A percentile compares a stretch with the other conserved stretches of the same genome.
Evolutionary conservation across 2,888 invertebrate species (phyloP).

Genomic region (Drepana falcataria): DNA sequence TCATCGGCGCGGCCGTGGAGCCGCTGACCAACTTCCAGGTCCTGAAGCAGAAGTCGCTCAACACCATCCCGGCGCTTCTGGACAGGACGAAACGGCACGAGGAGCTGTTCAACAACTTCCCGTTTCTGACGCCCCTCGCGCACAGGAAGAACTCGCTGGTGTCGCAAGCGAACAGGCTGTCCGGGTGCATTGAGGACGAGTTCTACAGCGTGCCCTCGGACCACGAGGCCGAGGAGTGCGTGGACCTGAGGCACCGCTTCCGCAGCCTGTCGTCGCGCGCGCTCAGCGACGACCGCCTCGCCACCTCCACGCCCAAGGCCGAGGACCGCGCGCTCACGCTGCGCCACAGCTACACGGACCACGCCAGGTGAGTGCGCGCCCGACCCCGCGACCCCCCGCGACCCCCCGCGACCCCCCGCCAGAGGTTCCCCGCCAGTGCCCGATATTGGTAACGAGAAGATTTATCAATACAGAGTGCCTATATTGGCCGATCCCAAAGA

Average conservation of each 20-base stretch:
- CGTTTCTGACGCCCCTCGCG: slow-evolving; percentile 79
- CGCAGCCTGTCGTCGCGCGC: slow-evolving; percentile 45
- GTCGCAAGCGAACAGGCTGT: slow-evolving; percentile 48
- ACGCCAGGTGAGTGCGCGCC: slow-evolving; percentile 50
- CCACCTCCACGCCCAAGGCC: slow-evolving; percentile 53
- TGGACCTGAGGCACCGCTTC: slow-evolving; percentile 52
- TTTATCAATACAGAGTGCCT: too few relatives aligned
- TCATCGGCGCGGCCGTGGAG: slow-evolving; percentile 46
- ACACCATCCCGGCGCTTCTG: slow-evolving; percentile 62
- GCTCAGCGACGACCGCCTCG: slow-evolving; percentile 28
- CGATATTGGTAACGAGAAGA: neutral
- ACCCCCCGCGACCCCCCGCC: slow-evolving; percentile 5
- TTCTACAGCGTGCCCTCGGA: slow-evolving; percentile 66
- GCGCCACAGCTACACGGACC: slow-evolving; percentile 60
- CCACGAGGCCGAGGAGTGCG: slow-evolving; percentile 42
- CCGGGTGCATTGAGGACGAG: slow-evolving; percentile 69
- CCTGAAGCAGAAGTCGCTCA: slow-evolving; percentile 71
- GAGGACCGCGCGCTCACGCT: slow-evolving; percentile 25
- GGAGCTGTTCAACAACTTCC: slow-evolving; percentile 76
- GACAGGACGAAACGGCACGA: slow-evolving; percentile 52
- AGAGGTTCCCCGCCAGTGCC: slow-evolving; percentile 2
- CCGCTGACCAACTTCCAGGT: slow-evolving; percentile 68
- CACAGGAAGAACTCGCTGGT: slow-evolving; percentile 69
- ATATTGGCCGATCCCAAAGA: too few relatives aligned
- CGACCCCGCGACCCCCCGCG: slow-evolving; percentile 7